phyloP scores from a whole-genome alignment of 2,888 invertebrate genomes.

The Capitulum mitella region DNA sequence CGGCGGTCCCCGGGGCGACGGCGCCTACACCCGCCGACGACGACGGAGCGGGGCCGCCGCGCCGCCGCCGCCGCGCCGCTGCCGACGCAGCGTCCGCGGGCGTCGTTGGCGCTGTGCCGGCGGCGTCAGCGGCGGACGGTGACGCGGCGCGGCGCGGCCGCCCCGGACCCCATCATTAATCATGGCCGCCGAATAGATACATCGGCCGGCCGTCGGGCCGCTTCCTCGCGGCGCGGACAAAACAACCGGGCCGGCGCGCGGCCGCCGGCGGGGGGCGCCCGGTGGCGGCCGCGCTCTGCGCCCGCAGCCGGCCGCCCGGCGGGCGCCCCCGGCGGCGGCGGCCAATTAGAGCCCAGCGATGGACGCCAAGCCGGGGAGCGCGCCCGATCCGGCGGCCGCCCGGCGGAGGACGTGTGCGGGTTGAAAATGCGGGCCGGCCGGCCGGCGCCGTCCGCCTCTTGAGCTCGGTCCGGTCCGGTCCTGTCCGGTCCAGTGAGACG shows the following conservation, averaged over 20 bases:
- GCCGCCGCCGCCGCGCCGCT: not conserved
- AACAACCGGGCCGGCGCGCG: slow-evolving; percentile 2
- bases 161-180: slow-evolving; percentile 12
- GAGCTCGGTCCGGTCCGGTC: no score
- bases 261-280: slow-evolving; percentile 12
- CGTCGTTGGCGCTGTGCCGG: not conserved
- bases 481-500: no score
- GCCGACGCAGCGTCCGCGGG: not conserved
- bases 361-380: no score
- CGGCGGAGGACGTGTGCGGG: no score
- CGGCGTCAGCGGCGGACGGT: not conserved
- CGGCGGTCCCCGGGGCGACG: no score
- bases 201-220: slow-evolving; percentile 1
- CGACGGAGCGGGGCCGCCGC: not conserved
- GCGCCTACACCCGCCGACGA: not conserved
- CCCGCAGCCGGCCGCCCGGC: no score
- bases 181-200: slow-evolving; percentile 23
- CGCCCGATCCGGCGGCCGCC: no score
- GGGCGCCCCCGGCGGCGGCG: no score
- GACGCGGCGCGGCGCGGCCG: not conserved
- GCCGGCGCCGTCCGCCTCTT: no score
- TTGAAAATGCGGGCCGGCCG: no score
- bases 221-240: not conserved
- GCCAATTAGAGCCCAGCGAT: no score
- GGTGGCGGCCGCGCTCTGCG: no score